phyloP scores from a whole-genome alignment of 1,140 invertebrate species.

The Planococcus citri region DNA sequence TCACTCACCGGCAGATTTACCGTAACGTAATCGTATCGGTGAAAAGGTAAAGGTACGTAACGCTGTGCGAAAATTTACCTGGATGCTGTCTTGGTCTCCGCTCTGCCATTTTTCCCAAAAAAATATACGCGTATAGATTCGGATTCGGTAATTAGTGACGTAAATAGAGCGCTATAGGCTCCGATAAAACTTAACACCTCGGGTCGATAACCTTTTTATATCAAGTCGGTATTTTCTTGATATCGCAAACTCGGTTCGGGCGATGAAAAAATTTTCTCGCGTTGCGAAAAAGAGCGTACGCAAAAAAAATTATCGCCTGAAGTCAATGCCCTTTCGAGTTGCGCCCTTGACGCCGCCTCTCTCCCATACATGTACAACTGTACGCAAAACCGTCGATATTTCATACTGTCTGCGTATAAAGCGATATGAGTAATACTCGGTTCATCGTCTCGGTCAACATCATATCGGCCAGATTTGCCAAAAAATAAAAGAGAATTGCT shows the following conservation, averaged over 20 bases:
- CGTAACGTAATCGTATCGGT: background rate
- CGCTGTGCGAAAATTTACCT: background rate
- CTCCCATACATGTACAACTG: no score
- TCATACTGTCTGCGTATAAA: no score
- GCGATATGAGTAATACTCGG: no score
- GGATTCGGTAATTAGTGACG: background rate
- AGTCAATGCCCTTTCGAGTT: conserved; percentile 1
- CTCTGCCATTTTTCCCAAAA: no score
- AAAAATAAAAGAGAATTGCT: no score
- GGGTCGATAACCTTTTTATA: conserved; percentile 7
- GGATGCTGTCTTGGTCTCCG: background rate
- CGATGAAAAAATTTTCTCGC: background rate
- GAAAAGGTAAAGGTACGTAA: background rate
- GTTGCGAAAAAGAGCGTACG: background rate
- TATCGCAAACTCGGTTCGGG: no score
- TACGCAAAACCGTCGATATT: no score
- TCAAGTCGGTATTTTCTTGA: background rate
- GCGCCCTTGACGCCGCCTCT: no score
- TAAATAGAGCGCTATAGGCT: conserved; percentile 6
- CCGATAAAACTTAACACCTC: background rate
- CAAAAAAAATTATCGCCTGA: background rate
- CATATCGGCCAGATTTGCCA: no score
- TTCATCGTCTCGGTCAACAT: no score
- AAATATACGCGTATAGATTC: background rate
- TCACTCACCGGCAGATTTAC: background rate